phyloP scores from a whole-genome alignment of 2,888 invertebrate species.

The Tetragonula carbonaria region DNA sequence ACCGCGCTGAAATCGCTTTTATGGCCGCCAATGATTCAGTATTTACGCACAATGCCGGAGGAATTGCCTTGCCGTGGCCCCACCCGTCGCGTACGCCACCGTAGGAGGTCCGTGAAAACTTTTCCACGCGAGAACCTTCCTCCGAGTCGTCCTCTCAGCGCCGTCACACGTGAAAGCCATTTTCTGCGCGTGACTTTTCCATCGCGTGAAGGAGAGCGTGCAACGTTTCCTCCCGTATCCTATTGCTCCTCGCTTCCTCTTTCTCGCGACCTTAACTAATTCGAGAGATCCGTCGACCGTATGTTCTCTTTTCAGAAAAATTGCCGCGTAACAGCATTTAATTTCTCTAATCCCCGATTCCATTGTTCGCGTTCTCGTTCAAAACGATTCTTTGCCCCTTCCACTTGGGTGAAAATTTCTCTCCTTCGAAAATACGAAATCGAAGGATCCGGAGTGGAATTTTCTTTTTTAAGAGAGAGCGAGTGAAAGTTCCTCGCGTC shows the following conservation, averaged over 20 bases:
- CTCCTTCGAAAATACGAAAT: not conserved
- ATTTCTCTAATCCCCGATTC: not conserved
- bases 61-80: conserved; percentile 77
- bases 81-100: conserved; percentile 71
- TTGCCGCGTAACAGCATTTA: conserved; percentile 1
- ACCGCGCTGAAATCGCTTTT: conserved; percentile 68
- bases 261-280: conserved; percentile 60
- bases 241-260: conserved; percentile 40
- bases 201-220: conserved; percentile 16
- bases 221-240: conserved; percentile 7
- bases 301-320: conserved; percentile 2
- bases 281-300: conserved; percentile 26
- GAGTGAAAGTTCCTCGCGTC: not conserved
- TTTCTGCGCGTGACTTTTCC: conserved; percentile 47
- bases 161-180: conserved; percentile 43
- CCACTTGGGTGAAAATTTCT: not conserved
- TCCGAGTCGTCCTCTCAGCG: not conserved
- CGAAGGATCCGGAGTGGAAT: not conserved
- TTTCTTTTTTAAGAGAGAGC: not conserved
- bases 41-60: conserved; percentile 79
- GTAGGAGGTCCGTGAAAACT: conserved; percentile 75
- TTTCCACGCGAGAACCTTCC: conserved; percentile 55
- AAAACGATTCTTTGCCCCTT: not conserved
- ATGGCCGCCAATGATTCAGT: conserved; percentile 77
- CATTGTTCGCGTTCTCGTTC: not conserved